Conservation (phyloP, 1,140 invertebrate species). For the Trichonephila clavata region DNA sequence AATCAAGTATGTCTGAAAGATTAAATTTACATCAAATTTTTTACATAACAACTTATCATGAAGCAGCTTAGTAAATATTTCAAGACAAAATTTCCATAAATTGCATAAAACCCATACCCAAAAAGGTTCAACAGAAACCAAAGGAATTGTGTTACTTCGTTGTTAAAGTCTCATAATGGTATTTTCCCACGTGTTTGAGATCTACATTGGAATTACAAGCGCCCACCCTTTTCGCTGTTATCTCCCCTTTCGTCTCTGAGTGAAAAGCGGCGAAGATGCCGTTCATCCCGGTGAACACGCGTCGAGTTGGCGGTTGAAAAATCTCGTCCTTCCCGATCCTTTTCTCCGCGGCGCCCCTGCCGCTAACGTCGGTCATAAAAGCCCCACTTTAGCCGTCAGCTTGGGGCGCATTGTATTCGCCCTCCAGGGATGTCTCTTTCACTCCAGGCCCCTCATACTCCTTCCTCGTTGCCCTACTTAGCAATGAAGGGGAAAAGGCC, state of each 20-base stretch:
- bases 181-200: background rate
- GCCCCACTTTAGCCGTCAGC: constrained; percentile 36
- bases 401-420: constrained; percentile 39
- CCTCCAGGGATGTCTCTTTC: constrained; percentile 50
- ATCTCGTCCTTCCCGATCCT: background rate
- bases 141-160: too few species aligned
- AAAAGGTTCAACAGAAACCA: too few species aligned
- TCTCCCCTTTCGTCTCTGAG: background rate
- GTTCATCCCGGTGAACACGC: background rate
- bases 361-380: constrained; percentile 45
- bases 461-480: background rate
- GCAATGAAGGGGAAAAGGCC: constrained; percentile 33
- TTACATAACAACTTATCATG: too few species aligned
- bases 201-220: background rate
- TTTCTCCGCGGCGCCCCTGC: constrained; percentile 24
- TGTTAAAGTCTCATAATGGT: too few species aligned
- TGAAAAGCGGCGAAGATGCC: background rate
- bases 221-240: background rate
- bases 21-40: too few species aligned
- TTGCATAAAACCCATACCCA: too few species aligned
- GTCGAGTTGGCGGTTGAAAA: constrained; percentile 14
- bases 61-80: too few species aligned
- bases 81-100: too few species aligned
- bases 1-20: too few species aligned
- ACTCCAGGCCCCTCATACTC: background rate